A percentile compares a stretch with the other conserved stretches of the same genome.
Evolutionary conservation across 1,140 invertebrate genomes (phyloP).

Genomic region (Dolichoris vasculosae): DNA sequence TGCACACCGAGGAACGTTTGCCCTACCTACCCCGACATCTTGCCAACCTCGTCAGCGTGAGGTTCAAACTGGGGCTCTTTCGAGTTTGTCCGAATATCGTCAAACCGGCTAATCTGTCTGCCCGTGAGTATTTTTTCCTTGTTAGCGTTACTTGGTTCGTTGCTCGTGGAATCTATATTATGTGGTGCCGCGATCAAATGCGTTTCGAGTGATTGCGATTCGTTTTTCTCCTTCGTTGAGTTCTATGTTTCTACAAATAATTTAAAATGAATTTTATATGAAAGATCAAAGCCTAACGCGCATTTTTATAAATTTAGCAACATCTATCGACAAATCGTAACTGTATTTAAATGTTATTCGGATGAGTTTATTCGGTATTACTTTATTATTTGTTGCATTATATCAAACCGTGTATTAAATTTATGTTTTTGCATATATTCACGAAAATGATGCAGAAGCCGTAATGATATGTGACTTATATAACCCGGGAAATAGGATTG

Average conservation of each 20-base stretch:
- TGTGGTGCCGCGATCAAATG: too few relatives aligned
- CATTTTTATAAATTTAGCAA: too few relatives aligned
- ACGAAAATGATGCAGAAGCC: neutral
- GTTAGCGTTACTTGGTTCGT: too few relatives aligned
- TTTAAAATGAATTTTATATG: too few relatives aligned
- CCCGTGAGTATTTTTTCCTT: conserved; percentile 64
- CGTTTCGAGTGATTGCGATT: too few relatives aligned
- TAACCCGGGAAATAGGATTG: neutral
- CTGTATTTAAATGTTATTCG: neutral
- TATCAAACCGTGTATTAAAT: neutral
- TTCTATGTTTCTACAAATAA: too few relatives aligned
- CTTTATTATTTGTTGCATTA: neutral
- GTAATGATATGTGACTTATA: neutral
- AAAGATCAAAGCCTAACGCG: too few relatives aligned
- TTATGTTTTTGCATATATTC: neutral
- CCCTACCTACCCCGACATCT: conserved; percentile 63
- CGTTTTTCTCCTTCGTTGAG: too few relatives aligned
- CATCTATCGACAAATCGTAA: too few relatives aligned
- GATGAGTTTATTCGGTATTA: neutral
- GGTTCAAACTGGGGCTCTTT: conserved; percentile 71
- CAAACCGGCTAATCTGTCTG: conserved; percentile 67
- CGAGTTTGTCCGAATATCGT: conserved; percentile 70
- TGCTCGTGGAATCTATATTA: too few relatives aligned
- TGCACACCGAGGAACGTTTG: conserved; percentile 71
- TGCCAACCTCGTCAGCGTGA: conserved; percentile 63